Conservation (phyloP, 2,113 vertebrate genomes). For the Odocoileus virginianus region DNA sequence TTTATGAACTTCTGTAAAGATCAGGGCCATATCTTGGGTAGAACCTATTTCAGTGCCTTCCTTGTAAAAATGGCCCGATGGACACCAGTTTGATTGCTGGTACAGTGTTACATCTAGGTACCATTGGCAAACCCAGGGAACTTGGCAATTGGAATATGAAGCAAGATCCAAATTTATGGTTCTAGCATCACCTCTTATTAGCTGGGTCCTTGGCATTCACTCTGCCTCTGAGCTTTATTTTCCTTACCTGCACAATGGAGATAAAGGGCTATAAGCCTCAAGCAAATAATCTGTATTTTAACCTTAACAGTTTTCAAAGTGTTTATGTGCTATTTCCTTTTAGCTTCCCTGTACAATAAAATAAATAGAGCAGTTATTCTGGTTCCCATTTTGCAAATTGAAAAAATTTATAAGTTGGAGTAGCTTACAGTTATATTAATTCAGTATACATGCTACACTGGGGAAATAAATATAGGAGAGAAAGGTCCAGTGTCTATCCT, state of each 20-base stretch:
- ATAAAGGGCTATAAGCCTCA: not conserved
- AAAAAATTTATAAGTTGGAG: not conserved
- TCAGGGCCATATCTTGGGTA: not conserved
- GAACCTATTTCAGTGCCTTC: not conserved
- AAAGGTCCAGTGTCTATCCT: not conserved
- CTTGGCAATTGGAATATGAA: not conserved
- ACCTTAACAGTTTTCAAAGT: not conserved
- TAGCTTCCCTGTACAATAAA: not conserved
- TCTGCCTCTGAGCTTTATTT: not conserved
- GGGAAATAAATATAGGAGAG: not conserved
- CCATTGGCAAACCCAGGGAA: not conserved
- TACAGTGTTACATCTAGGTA: not conserved
- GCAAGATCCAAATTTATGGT: not conserved
- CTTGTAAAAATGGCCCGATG: not conserved
- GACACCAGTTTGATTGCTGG: not conserved
- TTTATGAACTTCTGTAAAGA: not conserved
- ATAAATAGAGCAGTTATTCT: not conserved
- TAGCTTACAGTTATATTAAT: not conserved
- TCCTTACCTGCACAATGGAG: not conserved
- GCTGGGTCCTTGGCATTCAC: not conserved
- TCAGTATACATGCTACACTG: not conserved
- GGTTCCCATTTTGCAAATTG: not conserved
- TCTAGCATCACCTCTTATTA: not conserved
- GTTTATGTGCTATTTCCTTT: slow-evolving; percentile 4
- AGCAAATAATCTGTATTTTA: not conserved